phyloP scores from a whole-genome alignment of 2,113 vertebrate species.

The Zapornia atra region DNA sequence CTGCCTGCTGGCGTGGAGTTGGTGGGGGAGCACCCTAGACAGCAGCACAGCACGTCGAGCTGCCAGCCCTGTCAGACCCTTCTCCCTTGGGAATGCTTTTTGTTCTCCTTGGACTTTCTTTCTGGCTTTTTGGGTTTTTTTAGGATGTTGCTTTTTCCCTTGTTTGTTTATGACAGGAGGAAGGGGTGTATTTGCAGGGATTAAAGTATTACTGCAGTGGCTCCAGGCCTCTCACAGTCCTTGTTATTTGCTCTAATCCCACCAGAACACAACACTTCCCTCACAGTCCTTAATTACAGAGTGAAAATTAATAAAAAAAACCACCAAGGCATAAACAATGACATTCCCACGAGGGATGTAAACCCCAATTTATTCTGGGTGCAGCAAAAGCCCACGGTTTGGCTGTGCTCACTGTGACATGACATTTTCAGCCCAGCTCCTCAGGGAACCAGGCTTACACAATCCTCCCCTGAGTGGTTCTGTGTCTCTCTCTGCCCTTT shows the following conservation, averaged over 20 bases:
- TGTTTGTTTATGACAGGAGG: not conserved
- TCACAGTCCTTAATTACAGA: not conserved
- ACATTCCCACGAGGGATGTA: not conserved
- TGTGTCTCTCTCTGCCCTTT: not conserved
- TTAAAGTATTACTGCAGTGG: not conserved
- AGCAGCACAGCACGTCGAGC: accelerated
- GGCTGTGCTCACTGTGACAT: not conserved
- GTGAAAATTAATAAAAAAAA: conserved; percentile 1
- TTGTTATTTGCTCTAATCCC: conserved; percentile 1
- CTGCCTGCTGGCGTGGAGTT: not conserved
- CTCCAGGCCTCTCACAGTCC: not conserved
- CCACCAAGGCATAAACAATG: not conserved
- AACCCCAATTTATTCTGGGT: not conserved
- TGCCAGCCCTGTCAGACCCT: not conserved
- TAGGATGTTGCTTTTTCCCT: accelerated
- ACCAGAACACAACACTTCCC: not conserved
- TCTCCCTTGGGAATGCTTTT: not conserved
- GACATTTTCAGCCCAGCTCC: not conserved
- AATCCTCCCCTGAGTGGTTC: accelerated
- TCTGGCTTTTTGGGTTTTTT: no score
- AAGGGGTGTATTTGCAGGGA: not conserved
- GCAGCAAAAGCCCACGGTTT: not conserved
- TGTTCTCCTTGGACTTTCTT: not conserved
- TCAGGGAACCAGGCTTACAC: not conserved
- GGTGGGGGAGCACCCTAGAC: not conserved